A percentile compares a stretch with the other conserved stretches of the same genome.
phyloP scores from a whole-genome alignment of 2,113 vertebrate species.

The Carlito syrichta region DNA sequence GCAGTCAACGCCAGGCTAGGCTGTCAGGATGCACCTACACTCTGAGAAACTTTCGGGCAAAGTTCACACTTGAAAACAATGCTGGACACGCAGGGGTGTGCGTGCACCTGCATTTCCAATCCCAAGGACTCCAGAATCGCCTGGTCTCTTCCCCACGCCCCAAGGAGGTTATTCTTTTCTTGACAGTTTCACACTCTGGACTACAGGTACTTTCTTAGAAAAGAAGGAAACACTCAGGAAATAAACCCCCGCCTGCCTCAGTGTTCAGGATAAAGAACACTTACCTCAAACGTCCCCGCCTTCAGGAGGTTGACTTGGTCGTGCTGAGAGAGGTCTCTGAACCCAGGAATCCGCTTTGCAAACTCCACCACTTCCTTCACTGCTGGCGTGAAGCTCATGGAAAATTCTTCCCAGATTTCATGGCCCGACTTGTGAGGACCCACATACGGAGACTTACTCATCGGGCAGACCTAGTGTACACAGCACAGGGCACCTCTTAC shows the following conservation, averaged over 20 bases:
- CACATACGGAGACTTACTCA: slow-evolving; percentile 93
- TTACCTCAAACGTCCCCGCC: slow-evolving; percentile 98
- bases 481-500: slow-evolving; percentile 64
- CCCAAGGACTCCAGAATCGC: neutral
- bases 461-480: slow-evolving; percentile 91
- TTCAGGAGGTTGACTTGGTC: slow-evolving; percentile 98
- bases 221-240: neutral
- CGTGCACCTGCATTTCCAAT: neutral
- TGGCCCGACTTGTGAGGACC: slow-evolving; percentile 93
- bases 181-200: neutral
- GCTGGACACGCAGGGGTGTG: neutral
- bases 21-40: neutral
- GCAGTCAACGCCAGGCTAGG: neutral
- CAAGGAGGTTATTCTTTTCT: neutral
- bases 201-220: neutral
- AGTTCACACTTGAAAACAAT: neutral
- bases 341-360: slow-evolving; percentile 95
- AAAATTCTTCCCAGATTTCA: slow-evolving; percentile 99
- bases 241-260: neutral
- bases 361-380: slow-evolving; percentile 98
- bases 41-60: neutral
- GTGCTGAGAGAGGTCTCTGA: slow-evolving; percentile 93
- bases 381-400: slow-evolving; percentile 96
- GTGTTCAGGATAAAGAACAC: slow-evolving; percentile 46
- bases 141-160: neutral